Conservation (phyloP, 2,888 invertebrate species). For the Schrankia costaestrigalis region DNA sequence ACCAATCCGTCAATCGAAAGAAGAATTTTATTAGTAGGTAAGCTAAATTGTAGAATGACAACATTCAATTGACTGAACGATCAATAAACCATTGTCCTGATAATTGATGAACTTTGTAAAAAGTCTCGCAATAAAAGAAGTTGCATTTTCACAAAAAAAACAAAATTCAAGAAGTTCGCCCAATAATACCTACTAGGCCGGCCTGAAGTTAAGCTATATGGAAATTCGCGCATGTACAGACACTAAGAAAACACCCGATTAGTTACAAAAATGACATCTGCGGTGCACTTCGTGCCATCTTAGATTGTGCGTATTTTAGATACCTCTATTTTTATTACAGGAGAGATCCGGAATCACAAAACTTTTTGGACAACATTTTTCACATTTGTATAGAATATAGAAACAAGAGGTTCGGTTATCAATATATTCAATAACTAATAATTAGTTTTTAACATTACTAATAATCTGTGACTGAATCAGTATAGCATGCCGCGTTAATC, state of each 20-base stretch:
- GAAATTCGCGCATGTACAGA: no score
- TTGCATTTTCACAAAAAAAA: no score
- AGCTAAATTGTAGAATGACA: no score
- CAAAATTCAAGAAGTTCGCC: no score
- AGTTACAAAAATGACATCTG: no score
- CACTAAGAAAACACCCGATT: no score
- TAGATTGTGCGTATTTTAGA: not conserved
- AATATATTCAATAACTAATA: no score
- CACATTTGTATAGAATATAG: slow-evolving; percentile 85
- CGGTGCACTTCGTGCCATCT: no score
- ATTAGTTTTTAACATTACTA: not conserved
- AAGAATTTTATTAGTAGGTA: no score
- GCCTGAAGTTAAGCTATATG: no score
- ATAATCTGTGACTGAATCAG: not conserved
- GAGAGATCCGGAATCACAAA: slow-evolving; percentile 83
- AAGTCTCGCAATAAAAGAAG: not conserved
- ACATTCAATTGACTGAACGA: not conserved
- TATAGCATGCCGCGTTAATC: no score
- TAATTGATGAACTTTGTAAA: not conserved
- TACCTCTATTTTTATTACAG: slow-evolving; percentile 70
- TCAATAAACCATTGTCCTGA: not conserved
- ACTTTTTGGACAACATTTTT: slow-evolving; percentile 85
- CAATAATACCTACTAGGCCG: not conserved
- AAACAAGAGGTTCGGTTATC: slow-evolving; percentile 51
- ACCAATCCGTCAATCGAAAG: no score